Base-by-base conservation (phyloP, 2,113 vertebrate genomes). In the Harpagus bidentatus region DNA sequence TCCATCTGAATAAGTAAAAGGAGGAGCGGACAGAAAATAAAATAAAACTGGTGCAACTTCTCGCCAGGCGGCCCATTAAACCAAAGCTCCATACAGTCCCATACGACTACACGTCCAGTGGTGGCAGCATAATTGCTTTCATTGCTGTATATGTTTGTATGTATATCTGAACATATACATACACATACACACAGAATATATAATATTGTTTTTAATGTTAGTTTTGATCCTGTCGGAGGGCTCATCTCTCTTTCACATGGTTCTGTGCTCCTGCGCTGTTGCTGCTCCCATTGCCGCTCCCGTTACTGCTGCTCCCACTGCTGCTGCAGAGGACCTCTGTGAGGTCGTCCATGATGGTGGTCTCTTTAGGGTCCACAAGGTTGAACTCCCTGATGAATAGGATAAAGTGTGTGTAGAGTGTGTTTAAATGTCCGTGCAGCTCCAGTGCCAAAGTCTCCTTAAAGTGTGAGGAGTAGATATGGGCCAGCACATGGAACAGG, bases 401-500 rank as follows among this genome's bases (percentile, higher is more conserved):
- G 96, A 99, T 99, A 99, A 99, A 99, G 98, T 99, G 99, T 98
- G 98, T 98, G 84, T 99, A 99, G 87, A 99, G 99, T 31, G 99
- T 99, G 98, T 99, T 99, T 98, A 99, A 98, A 98, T 99, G 99
- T 98, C 99, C 99, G 94, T 99, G 99, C 95, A 99, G 99, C 97
- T 99, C 99, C 89, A 99, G 98, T 84, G 98, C 98, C 98, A 99
- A 98, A 11, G 99, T 99, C 98, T 99, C 99, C 97, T 99, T 99
- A 98, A 99, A 99, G 98, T 99, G 99, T 96, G 99, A 98, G 96
- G 99, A 99, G 98, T 99, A 99, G 98, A 99, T 99, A 98, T 99
- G 99, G 72, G 99, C 99, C 98, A 99, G 98, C 98, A 99, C 99
- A 4, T 99, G 99, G 97, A 99, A 99, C 93, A 99, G 98, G 97